Evolutionary conservation across 2,797 vertebrate genomes (phyloP), one percentile per base, ranked within the genome.

Genomic region (Paedocypris micromegethes): DNA sequence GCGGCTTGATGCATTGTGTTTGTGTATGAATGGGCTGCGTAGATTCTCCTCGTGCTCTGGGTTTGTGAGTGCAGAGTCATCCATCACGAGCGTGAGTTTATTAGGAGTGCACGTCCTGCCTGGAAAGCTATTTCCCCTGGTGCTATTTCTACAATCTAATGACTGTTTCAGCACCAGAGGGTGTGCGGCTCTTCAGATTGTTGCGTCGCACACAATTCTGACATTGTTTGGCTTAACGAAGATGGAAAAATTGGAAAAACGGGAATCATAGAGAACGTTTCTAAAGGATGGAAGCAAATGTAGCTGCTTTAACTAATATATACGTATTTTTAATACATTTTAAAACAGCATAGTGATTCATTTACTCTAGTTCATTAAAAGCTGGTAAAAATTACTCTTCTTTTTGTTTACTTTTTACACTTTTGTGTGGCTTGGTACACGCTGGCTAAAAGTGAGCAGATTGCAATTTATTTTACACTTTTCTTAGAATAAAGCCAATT

Each of bases 1-100:
- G 60, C 45, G 57, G 40, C 48, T 58, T 70, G 65, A 74, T 77
- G 46, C 74, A 78, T 77, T 47, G 58, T 56, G 70, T 79, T 72
- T 70, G 58, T 63, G 59, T 71, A 68, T 67, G 68, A 70, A 61
- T 54, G 43, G 52, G 68, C 48, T 68, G 53, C 9, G 66, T 66
- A 63, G 42, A 75, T 63, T 62, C 52, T 57, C 48, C 73, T 66
- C 70, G 67, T 68, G 64, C 69, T 75, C 60, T 45, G 54, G 44
- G 47, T 62, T 69, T 71, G 53, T 55, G 43, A 45, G 46, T 66
- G 50, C 43, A 61, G 38, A 66, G 60, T 71, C 75, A 75, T 79
- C 69, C 57, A 70, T 81, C 74, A 66, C 55, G 39, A 64, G 56
- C 39, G 61, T 62, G 56, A 50, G 78, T 74, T 66, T 68, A 66